Evolutionary conservation across 2,888 invertebrate species (phyloP).

Genomic region (Campoplex capitator): DNA sequence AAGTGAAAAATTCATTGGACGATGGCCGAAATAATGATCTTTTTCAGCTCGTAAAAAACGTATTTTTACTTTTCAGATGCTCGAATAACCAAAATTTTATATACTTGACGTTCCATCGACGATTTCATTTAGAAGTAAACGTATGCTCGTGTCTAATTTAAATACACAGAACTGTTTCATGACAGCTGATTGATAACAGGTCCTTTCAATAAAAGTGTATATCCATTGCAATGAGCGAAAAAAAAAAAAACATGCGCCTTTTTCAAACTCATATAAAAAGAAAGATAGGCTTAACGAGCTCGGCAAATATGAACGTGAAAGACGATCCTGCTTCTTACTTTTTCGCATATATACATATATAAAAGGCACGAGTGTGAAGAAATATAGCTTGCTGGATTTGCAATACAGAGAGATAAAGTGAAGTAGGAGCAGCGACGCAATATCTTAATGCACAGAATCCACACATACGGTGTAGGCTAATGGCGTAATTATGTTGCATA

Average conservation of each 20-base stretch:
- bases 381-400: constrained; percentile 69
- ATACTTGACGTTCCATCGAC: too few relatives aligned
- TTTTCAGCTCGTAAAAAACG: background rate
- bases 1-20: background rate
- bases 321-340: constrained; percentile 65
- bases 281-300: constrained; percentile 69
- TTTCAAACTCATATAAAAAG: background rate
- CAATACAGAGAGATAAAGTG: constrained; percentile 35
- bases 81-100: background rate
- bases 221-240: background rate
- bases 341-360: constrained; percentile 44
- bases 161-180: background rate
- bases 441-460: constrained; percentile 76
- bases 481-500: constrained; percentile 72
- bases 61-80: background rate
- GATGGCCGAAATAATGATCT: background rate
- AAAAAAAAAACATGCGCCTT: background rate
- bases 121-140: background rate
- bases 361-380: constrained; percentile 72
- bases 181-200: background rate
- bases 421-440: constrained; percentile 71
- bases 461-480: constrained; percentile 55
- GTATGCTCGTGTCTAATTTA: background rate
- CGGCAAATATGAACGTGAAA: constrained; percentile 69
- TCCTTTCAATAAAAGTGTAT: background rate